A percentile compares a stretch with the other conserved stretches of the same genome.
Conservation (phyloP, 2,888 invertebrate species). For the Dynastes tityus region DNA sequence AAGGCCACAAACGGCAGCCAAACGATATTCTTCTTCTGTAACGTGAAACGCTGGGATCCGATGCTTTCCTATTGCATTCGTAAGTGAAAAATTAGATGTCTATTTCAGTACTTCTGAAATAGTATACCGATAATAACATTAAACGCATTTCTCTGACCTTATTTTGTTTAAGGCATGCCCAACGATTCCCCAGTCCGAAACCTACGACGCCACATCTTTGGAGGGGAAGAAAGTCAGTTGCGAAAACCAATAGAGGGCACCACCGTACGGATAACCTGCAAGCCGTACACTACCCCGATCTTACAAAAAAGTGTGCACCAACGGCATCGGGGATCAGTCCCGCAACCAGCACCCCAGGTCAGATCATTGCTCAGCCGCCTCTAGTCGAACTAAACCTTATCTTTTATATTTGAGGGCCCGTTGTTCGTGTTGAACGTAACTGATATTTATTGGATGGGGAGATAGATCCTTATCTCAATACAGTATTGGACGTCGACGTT, state of each 20-base stretch:
- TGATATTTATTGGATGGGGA: background rate
- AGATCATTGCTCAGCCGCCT: constrained; percentile 21
- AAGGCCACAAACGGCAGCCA: background rate
- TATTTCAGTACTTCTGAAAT: too few species aligned
- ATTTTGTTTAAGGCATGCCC: background rate
- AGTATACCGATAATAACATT: background rate
- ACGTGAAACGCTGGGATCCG: background rate
- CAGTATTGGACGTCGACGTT: constrained; percentile 23
- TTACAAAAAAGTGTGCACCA: background rate
- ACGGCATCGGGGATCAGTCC: constrained; percentile 2
- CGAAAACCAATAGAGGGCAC: background rate
- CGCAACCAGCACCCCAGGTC: constrained; percentile 17
- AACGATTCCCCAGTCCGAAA: background rate
- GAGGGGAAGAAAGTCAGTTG: background rate
- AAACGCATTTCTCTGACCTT: background rate
- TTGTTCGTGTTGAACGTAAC: background rate
- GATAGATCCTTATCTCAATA: constrained; percentile 1
- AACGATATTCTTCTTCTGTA: background rate
- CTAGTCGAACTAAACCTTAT: background rate
- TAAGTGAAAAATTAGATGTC: background rate
- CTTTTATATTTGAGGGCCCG: too few species aligned
- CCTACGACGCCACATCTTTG: background rate
- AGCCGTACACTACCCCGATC: background rate
- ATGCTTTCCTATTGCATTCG: background rate
- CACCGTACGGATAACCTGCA: constrained; percentile 13